Evolutionary conservation across 2,113 vertebrate species (phyloP), one percentile per base, ranked within the genome.

Genomic region (Pagrus major): DNA sequence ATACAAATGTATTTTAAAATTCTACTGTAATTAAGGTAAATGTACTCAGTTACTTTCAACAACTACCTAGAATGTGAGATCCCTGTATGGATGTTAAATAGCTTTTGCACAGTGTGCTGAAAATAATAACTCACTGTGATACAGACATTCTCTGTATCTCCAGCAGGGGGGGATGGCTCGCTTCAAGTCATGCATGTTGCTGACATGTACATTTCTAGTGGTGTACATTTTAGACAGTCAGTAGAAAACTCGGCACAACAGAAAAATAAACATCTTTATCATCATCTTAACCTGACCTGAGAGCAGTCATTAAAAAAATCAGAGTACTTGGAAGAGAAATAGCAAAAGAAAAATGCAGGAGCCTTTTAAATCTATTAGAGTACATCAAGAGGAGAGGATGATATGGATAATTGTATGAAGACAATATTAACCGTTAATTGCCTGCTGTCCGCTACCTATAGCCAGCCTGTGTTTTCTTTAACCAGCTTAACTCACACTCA

Each of bases 141-240:
- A 12, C 21, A 37, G 23, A 10, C 9, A 12, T 12, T 18, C 5
- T 25, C 33, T 61, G 18, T 41, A 1, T 10, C 14, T n/a, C 68
- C 86, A 88, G 76, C 55, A 87, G 86, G 56, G 66, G 84, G 85
- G 14, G 68, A 27, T 49, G 25, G n/a, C 37, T 60, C 65, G 67
- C 68, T 68, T 44, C 23, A 23, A 81, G 37, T 41, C 56, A 2
- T 35, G 9, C 14, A 49, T 27, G 11, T 55, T 37, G 25, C 27
- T 21, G 31, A 31, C 2, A 33, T 16, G 37, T 35, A 5, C 52
- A 27, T 46, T 35, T 33, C 15, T 15, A 46, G 3, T 12, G 8
- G 3, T 33, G 47, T 15, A 27, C 11, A 27, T 15, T 44, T 59
- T 3, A 71, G 25, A n/a, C 31, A 2, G 23, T 52, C 39, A 65